Conservation (phyloP, 2,797 vertebrate genomes). For the Xenentodon cancila region DNA sequence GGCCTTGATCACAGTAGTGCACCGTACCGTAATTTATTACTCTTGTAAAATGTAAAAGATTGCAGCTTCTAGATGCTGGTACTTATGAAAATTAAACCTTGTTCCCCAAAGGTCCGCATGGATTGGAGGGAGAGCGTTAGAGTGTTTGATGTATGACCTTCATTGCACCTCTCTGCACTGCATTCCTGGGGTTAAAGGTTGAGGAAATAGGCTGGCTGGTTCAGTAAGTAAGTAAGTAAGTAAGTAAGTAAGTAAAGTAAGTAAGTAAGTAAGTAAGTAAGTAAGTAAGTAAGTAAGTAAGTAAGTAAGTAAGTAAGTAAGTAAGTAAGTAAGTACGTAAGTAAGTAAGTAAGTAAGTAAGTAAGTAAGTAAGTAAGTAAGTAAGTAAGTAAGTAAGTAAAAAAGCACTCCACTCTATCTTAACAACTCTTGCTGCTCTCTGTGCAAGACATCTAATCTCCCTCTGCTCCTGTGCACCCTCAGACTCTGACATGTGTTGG, state of each 20-base stretch:
- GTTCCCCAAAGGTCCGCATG: slow-evolving; percentile 25
- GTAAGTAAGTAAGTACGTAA: no score
- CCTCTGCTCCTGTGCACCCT: slow-evolving; percentile 15
- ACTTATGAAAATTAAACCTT: slow-evolving; percentile 77
- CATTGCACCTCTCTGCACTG: slow-evolving; percentile 18
- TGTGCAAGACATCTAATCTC: slow-evolving; percentile 26
- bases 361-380: no score
- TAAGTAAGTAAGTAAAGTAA: no score
- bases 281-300: no score
- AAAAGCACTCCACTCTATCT: slow-evolving; percentile 10
- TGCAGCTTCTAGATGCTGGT: slow-evolving; percentile 31
- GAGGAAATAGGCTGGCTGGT: slow-evolving; percentile 13
- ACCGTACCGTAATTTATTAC: slow-evolving; percentile 60
- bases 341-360: no score
- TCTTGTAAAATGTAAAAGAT: slow-evolving; percentile 52
- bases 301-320: no score
- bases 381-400: no score
- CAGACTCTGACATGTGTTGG: slow-evolving; percentile 7
- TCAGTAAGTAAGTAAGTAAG: no score
- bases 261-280: no score
- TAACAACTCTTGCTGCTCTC: slow-evolving; percentile 15
- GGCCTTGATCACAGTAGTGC: slow-evolving; percentile 55
- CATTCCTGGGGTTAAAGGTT: slow-evolving; percentile 36
- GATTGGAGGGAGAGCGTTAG: slow-evolving; percentile 10
- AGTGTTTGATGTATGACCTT: slow-evolving; percentile 35